Conservation (phyloP, 1,140 invertebrate species). For the Caligus rogercresseyi region DNA sequence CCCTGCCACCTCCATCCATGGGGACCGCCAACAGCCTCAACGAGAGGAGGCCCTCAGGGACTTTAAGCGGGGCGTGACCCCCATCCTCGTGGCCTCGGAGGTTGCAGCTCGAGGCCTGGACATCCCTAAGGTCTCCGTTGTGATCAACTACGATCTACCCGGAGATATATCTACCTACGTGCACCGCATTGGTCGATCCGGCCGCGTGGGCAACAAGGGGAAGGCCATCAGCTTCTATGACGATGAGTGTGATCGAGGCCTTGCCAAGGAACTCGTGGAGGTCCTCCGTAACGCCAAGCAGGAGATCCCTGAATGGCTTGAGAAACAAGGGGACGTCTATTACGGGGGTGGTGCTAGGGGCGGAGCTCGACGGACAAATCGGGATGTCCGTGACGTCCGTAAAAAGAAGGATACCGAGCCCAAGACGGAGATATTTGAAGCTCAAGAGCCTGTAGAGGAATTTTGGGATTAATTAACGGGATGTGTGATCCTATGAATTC, state of each 20-base stretch:
- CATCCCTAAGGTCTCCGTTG: slow-evolving; percentile 93
- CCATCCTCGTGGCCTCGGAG: slow-evolving; percentile 73
- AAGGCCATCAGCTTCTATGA: slow-evolving; percentile 74
- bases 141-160: slow-evolving; percentile 94
- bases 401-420: neutral
- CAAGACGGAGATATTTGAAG: neutral
- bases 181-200: slow-evolving; percentile 40
- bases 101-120: slow-evolving; percentile 72
- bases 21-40: slow-evolving; percentile 69
- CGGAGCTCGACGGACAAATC: neutral
- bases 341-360: neutral
- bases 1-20: slow-evolving; percentile 76
- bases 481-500: too few species aligned
- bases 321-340: neutral
- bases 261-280: slow-evolving; percentile 46
- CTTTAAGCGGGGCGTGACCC: slow-evolving; percentile 52
- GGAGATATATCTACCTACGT: slow-evolving; percentile 93
- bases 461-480: neutral
- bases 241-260: slow-evolving; percentile 36
- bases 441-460: neutral
- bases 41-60: slow-evolving; percentile 67
- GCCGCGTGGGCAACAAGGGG: slow-evolving; percentile 69
- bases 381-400: neutral
- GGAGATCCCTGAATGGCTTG: slow-evolving; percentile 1
- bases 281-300: slow-evolving; percentile 37